Conservation (phyloP, 2,888 invertebrate species). For the Torymus auratus region DNA sequence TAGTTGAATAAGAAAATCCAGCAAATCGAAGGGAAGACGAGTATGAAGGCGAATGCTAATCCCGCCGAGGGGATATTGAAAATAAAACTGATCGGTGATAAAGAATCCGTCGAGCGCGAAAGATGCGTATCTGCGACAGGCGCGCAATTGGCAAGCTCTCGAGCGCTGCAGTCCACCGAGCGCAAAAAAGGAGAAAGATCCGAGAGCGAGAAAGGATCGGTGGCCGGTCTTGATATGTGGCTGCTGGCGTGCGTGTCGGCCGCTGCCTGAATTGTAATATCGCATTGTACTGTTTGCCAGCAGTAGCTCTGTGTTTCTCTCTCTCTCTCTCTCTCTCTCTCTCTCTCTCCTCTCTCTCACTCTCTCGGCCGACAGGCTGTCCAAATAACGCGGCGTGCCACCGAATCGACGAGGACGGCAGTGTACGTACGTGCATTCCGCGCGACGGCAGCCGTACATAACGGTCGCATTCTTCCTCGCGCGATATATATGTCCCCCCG, state of each 20-base stretch:
- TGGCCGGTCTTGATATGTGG: conserved; percentile 70
- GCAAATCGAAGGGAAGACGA: no score
- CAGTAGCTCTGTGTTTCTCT: no score
- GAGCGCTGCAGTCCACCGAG: neutral
- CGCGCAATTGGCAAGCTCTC: conserved; percentile 23
- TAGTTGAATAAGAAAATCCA: no score
- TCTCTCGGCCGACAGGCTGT: conserved; percentile 67
- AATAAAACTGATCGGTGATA: conserved; percentile 20
- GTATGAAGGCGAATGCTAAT: no score
- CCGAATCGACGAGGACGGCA: no score
- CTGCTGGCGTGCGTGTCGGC: conserved; percentile 69
- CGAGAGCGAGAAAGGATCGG: conserved; percentile 49
- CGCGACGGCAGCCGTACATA: conserved; percentile 49
- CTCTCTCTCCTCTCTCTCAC: no score
- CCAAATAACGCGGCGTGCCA: conserved; percentile 69
- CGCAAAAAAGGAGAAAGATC: conserved; percentile 53
- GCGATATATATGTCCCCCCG: conserved; percentile 12
- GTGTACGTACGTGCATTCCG: conserved; percentile 57
- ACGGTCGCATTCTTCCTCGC: conserved; percentile 63
- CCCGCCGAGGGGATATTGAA: neutral
- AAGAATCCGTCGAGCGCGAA: conserved; percentile 17
- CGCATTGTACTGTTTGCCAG: conserved; percentile 70
- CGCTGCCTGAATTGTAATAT: conserved; percentile 71
- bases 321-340: no score
- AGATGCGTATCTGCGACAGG: conserved; percentile 33